These are phyloP conservation scores for Genyomyrus donnyi DNA, from an alignment of 2,113 vertebrate species.

Conservation along the genomic window DNA sequence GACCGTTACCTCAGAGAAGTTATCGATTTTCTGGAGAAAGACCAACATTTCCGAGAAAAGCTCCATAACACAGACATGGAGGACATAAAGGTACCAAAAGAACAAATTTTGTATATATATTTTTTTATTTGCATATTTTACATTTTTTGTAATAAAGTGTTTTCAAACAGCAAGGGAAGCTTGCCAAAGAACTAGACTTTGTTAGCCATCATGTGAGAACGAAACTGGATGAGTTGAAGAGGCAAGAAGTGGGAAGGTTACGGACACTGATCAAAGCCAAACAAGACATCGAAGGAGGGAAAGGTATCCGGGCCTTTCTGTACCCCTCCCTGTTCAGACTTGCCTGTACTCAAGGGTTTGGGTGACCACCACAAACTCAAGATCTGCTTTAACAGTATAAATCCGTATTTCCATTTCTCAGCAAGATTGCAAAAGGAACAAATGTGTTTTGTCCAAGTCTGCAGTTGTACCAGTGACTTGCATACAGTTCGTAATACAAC, in stretches of 20 bases:
- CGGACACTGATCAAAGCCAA: constrained; percentile 88
- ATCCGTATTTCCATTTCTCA: neutral
- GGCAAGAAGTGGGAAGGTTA: constrained; percentile 83
- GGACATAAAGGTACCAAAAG: constrained; percentile 78
- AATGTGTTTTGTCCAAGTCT: neutral
- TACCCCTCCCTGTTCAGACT: neutral
- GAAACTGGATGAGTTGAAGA: constrained; percentile 85
- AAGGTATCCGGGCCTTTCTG: constrained; percentile 36
- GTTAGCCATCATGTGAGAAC: constrained; percentile 86
- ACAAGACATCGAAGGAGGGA: constrained; percentile 71
- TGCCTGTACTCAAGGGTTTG: neutral
- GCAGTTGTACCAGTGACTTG: neutral
- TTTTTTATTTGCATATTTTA: neutral
- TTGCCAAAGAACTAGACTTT: constrained; percentile 89
- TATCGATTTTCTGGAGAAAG: constrained; percentile 87
- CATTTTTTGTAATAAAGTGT: neutral
- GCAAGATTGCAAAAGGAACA: neutral
- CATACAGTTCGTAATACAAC: neutral
- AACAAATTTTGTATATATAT: neutral
- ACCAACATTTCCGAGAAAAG: constrained; percentile 86
- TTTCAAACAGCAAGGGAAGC: constrained; percentile 71
- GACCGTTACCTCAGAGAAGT: constrained; percentile 92
- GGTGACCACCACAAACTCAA: neutral
- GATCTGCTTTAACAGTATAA: neutral
- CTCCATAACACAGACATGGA: constrained; percentile 84